These are phyloP conservation scores for Alaudala cheleensis DNA, from an alignment of 2,113 vertebrate genomes.

Conservation along the genomic window DNA sequence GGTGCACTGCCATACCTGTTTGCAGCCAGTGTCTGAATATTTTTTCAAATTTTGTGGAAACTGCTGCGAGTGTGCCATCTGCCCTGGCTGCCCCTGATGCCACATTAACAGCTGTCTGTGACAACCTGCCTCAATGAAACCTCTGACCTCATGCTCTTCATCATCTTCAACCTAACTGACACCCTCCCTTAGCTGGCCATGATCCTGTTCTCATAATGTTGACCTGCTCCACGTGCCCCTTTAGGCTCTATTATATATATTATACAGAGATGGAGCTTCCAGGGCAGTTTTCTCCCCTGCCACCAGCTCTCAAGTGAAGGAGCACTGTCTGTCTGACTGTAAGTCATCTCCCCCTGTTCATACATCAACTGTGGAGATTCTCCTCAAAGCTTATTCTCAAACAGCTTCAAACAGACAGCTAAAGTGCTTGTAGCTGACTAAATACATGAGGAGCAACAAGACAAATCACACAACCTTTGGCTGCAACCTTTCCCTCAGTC, in stretches of 20 bases:
- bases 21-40: not conserved
- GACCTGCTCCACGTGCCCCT: accelerated
- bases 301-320: not conserved
- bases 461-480: not conserved
- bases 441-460: not conserved
- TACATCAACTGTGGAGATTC: not conserved
- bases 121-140: accelerated
- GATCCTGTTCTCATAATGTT: not conserved
- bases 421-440: not conserved
- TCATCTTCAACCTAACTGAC: not conserved
- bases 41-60: not conserved
- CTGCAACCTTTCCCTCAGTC: not conserved
- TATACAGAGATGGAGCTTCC: not conserved
- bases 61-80: not conserved
- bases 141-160: not conserved
- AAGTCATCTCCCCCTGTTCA: not conserved
- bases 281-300: not conserved
- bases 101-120: not conserved
- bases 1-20: not conserved
- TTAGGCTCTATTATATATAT: not conserved
- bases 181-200: not conserved
- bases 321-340: not conserved
- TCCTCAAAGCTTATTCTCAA: not conserved
- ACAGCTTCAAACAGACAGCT: not conserved
- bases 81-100: not conserved